Percentiles rank a stretch among this genome's conserved stretches.
These are phyloP conservation scores for Mythimna albipuncta DNA, from an alignment of 2,888 invertebrate species.

Conservation along the genomic window DNA sequence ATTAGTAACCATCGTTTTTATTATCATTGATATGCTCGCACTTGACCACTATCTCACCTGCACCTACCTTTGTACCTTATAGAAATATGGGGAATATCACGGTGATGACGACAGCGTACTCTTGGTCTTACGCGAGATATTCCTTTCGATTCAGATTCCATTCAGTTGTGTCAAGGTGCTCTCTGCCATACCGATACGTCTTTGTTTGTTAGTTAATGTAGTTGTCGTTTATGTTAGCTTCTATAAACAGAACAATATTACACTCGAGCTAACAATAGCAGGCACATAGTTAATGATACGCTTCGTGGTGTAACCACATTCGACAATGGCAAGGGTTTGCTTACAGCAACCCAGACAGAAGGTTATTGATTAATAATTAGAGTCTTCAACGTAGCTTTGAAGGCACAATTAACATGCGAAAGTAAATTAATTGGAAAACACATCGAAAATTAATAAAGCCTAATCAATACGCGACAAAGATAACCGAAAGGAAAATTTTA, in stretches of 20 bases:
- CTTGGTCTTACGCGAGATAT: too few species aligned
- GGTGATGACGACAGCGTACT: too few species aligned
- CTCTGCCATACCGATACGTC: too few species aligned
- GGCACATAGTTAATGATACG: not conserved
- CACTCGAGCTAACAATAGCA: constrained; percentile 10
- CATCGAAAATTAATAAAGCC: constrained; percentile 41
- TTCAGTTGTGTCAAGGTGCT: too few species aligned
- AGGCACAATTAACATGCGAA: constrained; percentile 29
- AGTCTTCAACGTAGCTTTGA: constrained; percentile 23
- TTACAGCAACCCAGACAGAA: constrained; percentile 4
- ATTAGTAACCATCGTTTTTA: too few species aligned
- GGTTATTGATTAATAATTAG: constrained; percentile 18
- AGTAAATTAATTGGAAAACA: constrained; percentile 26
- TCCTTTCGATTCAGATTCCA: too few species aligned
- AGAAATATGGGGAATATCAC: too few species aligned
- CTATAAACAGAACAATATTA: not conserved
- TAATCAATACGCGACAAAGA: constrained; percentile 36
- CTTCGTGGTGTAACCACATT: not conserved
- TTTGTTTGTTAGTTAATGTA: not conserved
- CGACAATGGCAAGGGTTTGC: not conserved
- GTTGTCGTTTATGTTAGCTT: not conserved
- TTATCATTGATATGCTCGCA: too few species aligned
- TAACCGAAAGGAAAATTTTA: constrained; percentile 29
- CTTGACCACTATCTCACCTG: too few species aligned
- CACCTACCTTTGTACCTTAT: too few species aligned